Evolutionary conservation across 2,113 vertebrate species (phyloP).

Genomic region (Saguinus midas): DNA sequence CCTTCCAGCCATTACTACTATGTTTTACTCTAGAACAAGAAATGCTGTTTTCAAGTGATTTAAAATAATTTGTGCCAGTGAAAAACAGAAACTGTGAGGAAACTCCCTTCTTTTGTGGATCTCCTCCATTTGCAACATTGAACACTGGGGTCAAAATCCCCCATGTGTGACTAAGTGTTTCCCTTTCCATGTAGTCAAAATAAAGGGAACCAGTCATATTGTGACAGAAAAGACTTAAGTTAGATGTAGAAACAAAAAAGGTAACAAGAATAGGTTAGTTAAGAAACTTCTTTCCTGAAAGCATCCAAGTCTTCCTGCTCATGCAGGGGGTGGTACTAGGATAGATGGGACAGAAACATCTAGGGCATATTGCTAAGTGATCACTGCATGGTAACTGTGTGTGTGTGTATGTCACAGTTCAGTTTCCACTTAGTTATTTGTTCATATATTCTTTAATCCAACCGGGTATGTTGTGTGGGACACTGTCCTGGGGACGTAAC

Average conservation of each 20-base stretch:
- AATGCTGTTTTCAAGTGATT: neutral
- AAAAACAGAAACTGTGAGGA: neutral
- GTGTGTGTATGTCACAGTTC: neutral
- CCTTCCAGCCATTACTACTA: neutral
- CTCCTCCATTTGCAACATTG: neutral
- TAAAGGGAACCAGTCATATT: neutral
- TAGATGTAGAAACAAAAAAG: neutral
- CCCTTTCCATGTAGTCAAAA: neutral
- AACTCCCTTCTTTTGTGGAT: neutral
- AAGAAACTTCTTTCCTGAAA: neutral
- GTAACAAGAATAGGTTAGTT: neutral
- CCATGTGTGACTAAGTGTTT: neutral
- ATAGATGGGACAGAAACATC: neutral
- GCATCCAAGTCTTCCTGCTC: neutral
- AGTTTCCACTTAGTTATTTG: neutral
- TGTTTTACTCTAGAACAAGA: neutral
- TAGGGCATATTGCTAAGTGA: neutral
- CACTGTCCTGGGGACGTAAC: neutral
- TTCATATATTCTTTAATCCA: neutral
- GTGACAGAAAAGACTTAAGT: neutral
- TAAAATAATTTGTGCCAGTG: neutral
- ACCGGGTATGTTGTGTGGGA: neutral
- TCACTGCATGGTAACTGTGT: neutral
- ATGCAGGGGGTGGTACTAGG: neutral
- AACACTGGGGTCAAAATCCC: neutral